These are phyloP conservation scores for Syrphus vitripennis DNA, from an alignment of 2,888 invertebrate species.

Conservation along the genomic window DNA sequence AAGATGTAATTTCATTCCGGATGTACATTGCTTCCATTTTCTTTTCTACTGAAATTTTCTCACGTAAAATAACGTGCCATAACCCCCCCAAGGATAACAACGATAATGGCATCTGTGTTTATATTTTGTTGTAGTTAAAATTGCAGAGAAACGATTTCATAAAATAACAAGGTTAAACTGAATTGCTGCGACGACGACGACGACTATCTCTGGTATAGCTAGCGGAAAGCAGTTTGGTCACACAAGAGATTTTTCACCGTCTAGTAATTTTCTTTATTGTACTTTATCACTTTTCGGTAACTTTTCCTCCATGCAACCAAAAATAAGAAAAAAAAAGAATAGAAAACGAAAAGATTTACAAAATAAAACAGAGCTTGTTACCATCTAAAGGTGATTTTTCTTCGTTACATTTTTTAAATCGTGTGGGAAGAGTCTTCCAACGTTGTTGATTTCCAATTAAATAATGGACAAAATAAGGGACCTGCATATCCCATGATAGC, in stretches of 20 bases:
- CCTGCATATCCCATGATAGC: background rate
- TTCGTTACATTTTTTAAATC: conserved; percentile 30
- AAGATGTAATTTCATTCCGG: conserved; percentile 34
- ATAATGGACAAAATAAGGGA: background rate
- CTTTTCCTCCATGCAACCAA: background rate
- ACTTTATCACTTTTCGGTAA: background rate
- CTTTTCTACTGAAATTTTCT: background rate
- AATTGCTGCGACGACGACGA: background rate
- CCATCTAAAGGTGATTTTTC: conserved; percentile 47
- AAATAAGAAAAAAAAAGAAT: background rate
- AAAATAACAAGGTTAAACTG: background rate
- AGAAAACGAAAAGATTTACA: background rate
- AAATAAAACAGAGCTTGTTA: conserved; percentile 4
- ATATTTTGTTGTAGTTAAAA: conserved; percentile 9
- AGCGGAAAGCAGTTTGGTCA: conserved; percentile 3
- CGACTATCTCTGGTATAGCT: background rate
- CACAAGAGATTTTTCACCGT: conserved; percentile 28
- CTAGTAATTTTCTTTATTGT: conserved; percentile 15
- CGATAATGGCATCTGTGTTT: conserved; percentile 37
- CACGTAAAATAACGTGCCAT: conserved; percentile 44
- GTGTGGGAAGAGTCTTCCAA: background rate
- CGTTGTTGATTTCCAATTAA: conserved; percentile 19
- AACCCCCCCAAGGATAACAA: conserved; percentile 29
- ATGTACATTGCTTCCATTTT: conserved; percentile 12
- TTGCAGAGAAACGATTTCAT: background rate